Conservation (phyloP, 2,113 vertebrate species). For the Mustela lutreola region DNA sequence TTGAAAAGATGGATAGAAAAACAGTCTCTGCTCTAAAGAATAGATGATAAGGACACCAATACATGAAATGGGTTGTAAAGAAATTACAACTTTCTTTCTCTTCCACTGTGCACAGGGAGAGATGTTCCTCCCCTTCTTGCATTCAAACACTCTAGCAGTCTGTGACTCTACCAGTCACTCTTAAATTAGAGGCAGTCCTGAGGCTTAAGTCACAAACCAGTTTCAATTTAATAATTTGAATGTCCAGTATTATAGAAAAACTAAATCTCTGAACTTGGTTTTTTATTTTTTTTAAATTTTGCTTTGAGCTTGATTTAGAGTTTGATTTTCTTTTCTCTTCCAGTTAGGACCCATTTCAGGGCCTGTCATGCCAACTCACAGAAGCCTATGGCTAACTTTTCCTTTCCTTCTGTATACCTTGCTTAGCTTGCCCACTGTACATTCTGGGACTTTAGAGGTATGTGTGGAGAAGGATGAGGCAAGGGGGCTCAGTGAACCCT, state of each 20-base stretch:
- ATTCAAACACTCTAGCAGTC: not conserved
- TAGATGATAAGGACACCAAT: not conserved
- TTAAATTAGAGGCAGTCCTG: not conserved
- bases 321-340: not conserved
- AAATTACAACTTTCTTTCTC: not conserved
- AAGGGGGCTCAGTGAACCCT: not conserved
- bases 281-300: not conserved
- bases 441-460: not conserved
- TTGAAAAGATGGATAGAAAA: not conserved
- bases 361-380: not conserved
- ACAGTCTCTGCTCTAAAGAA: constrained; percentile 29
- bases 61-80: not conserved
- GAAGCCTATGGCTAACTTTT: not conserved
- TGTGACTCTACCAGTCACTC: not conserved
- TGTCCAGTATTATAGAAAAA: not conserved
- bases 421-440: not conserved
- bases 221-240: constrained; percentile 43
- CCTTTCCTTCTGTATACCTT: not conserved
- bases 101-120: not conserved
- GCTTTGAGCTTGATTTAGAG: not conserved
- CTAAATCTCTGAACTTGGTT: not conserved
- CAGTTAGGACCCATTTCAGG: not conserved
- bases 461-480: not conserved
- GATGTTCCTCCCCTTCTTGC: not conserved
- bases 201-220: not conserved